Percentiles rank a stretch among this genome's conserved stretches.
phyloP scores from a whole-genome alignment of 2,888 invertebrate species.

The Lasioglossum leucozonium region DNA sequence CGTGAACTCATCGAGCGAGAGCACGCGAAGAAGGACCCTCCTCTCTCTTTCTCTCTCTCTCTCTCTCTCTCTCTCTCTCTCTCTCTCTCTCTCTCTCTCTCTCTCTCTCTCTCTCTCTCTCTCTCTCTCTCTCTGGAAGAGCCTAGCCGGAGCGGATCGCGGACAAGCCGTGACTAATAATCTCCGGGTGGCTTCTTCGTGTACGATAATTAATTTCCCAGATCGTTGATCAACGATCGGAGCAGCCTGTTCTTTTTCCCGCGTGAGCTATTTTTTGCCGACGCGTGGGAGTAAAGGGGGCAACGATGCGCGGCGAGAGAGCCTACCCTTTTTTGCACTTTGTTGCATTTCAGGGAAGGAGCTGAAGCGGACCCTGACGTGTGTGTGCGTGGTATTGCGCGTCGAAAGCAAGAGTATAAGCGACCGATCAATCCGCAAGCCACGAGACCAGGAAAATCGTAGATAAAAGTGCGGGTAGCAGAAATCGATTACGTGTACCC shows the following conservation, averaged over 20 bases:
- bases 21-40: conserved; percentile 61
- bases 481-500: too few species aligned
- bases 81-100: too few species aligned
- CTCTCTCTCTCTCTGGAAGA: too few species aligned
- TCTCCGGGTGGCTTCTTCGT: conserved; percentile 62
- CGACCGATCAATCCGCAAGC: neutral
- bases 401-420: neutral
- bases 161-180: conserved; percentile 70
- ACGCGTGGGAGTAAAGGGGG: conserved; percentile 59
- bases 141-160: conserved; percentile 39
- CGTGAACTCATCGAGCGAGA: conserved; percentile 48
- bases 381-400: neutral
- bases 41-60: conserved; percentile 8
- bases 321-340: conserved; percentile 59
- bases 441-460: neutral
- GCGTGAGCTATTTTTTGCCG: conserved; percentile 53
- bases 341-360: conserved; percentile 54
- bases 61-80: conserved; percentile 9
- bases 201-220: conserved; percentile 72
- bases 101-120: conserved; percentile 6
- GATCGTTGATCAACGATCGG: conserved; percentile 69
- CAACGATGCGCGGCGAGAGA: conserved; percentile 57
- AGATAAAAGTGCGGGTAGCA: too few species aligned
- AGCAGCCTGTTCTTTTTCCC: conserved; percentile 44
- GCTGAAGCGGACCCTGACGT: conserved; percentile 22